Conservation (phyloP, 2,888 invertebrate species). For the Drosophila seclusa region DNA sequence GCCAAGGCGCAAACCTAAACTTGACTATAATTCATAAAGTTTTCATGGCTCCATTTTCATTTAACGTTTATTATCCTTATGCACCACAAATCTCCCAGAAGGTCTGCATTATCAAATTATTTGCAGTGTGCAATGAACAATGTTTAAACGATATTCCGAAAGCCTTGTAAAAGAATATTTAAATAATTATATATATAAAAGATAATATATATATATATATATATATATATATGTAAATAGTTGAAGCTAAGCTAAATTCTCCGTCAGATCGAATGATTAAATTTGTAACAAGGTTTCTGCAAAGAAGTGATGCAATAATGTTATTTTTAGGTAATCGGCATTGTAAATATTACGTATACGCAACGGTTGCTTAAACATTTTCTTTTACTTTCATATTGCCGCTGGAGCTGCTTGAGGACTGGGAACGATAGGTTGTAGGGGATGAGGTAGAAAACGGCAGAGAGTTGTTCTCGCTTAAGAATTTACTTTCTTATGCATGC, state of each 20-base stretch:
- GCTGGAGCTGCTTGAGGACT: not conserved
- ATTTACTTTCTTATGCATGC: constrained; percentile 65
- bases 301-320: not conserved
- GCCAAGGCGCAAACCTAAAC: constrained; percentile 7
- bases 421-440: not conserved
- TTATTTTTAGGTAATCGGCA: constrained; percentile 17
- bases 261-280: not conserved
- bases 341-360: constrained; percentile 52
- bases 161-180: not conserved
- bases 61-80: not conserved
- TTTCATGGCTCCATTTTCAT: constrained; percentile 5
- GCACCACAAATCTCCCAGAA: not conserved
- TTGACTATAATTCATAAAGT: not conserved
- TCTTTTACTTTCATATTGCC: not conserved
- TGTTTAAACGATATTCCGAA: not conserved
- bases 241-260: not conserved
- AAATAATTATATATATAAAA: not conserved
- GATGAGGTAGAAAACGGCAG: not conserved
- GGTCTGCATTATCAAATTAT: not conserved
- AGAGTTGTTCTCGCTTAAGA: constrained; percentile 30
- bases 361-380: constrained; percentile 28
- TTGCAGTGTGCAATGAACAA: not conserved
- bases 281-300: not conserved
- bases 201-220: not conserved
- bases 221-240: not conserved